Evolutionary conservation across 2,113 vertebrate genomes (phyloP).

Genomic region (Sinosuthora webbiana): DNA sequence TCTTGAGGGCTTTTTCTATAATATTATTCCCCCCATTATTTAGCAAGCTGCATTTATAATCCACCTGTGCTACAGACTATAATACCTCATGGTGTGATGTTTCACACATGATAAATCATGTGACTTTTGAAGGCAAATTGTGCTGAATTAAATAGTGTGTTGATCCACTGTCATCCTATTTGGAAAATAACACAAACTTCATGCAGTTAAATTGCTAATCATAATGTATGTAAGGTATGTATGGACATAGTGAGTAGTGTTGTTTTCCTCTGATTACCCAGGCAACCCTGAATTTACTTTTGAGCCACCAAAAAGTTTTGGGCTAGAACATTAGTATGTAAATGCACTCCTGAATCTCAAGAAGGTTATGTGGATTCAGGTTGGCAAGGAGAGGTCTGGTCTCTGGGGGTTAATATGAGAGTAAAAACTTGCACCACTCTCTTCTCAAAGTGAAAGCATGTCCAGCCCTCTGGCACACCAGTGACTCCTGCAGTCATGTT

Average conservation of each 20-base stretch:
- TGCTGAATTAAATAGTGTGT: background rate
- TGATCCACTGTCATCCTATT: background rate
- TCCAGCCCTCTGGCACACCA: background rate
- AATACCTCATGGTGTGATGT: background rate
- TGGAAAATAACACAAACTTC: background rate
- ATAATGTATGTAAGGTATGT: background rate
- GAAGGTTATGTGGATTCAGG: background rate
- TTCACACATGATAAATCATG: background rate
- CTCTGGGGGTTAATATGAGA: background rate
- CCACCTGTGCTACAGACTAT: background rate
- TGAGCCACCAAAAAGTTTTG: background rate
- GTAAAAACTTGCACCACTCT: background rate
- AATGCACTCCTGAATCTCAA: background rate
- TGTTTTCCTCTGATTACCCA: background rate
- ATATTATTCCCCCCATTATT: background rate
- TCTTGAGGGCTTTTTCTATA: background rate
- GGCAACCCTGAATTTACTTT: background rate
- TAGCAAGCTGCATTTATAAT: background rate
- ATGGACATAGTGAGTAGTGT: background rate
- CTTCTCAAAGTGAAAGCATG: background rate
- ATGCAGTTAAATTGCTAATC: background rate
- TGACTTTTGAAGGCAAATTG: background rate
- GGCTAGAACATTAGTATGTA: background rate
- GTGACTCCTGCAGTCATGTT: background rate
- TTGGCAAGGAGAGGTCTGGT: background rate